A percentile compares a stretch with the other conserved stretches of the same genome.
Conservation (phyloP, 2,888 invertebrate species). For the Diplolepis rosae region DNA sequence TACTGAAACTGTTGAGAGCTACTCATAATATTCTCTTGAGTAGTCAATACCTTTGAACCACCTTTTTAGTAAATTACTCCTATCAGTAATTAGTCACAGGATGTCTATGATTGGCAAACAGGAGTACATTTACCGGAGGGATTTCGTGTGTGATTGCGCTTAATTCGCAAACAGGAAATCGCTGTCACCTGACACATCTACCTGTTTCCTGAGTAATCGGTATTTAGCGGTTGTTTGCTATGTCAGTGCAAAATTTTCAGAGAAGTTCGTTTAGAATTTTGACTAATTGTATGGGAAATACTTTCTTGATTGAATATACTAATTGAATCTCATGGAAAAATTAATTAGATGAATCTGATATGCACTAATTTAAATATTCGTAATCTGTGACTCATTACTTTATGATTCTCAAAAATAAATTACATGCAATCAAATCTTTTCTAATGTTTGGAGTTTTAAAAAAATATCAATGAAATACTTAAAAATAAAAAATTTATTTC, state of each 20-base stretch:
- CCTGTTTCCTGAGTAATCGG: conserved; percentile 14
- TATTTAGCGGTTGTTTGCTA: neutral
- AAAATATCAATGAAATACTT: too few species aligned
- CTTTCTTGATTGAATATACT: neutral
- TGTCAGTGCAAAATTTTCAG: neutral
- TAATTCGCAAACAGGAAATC: conserved; percentile 68
- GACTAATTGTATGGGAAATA: neutral
- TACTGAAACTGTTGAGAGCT: neutral
- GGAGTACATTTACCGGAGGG: conserved; percentile 57
- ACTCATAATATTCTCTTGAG: neutral
- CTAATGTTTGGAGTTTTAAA: too few species aligned
- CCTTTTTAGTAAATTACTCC: conserved; percentile 37
- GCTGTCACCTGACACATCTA: conserved; percentile 52
- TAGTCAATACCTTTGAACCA: neutral
- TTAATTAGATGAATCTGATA: neutral
- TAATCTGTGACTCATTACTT: too few species aligned
- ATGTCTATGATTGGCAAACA: conserved; percentile 57
- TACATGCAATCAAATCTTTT: too few species aligned
- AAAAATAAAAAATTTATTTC: too few species aligned
- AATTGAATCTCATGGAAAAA: neutral
- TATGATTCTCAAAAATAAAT: too few species aligned
- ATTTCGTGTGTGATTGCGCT: conserved; percentile 69
- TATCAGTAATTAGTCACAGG: conserved; percentile 40
- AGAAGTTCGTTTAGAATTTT: neutral
- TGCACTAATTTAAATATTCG: too few species aligned